These are phyloP conservation scores for Amyelois transitella DNA, from an alignment of 1,140 invertebrate genomes.

Conservation along the genomic window DNA sequence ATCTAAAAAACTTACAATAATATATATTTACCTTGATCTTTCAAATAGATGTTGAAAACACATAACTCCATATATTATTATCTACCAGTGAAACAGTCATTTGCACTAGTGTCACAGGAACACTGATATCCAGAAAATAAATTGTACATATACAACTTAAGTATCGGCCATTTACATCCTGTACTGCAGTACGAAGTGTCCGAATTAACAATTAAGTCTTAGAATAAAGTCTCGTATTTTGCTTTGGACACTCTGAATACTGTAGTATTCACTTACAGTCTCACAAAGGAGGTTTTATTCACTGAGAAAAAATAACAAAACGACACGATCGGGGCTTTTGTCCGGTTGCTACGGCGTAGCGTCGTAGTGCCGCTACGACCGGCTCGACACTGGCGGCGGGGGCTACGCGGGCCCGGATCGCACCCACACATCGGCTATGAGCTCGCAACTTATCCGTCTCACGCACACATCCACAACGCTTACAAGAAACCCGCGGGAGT, in stretches of 20 bases:
- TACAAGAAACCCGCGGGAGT: constrained; percentile 46
- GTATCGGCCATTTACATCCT: not conserved
- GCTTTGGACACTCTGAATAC: not conserved
- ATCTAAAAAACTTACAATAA: no score
- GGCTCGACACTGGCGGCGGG: constrained; percentile 44
- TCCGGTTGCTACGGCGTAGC: constrained; percentile 26
- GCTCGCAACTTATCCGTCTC: constrained; percentile 23
- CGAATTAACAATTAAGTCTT: constrained; percentile 16
- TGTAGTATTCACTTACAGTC: not conserved
- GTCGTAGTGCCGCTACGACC: constrained; percentile 53
- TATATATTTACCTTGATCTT: not conserved
- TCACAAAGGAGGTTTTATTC: constrained; percentile 44
- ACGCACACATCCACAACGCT: constrained; percentile 39
- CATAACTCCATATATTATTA: not conserved
- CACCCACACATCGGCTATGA: constrained; percentile 37
- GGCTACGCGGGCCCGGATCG: constrained; percentile 57
- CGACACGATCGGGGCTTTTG: constrained; percentile 54
- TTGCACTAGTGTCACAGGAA: not conserved
- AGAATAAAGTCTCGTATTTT: constrained; percentile 36
- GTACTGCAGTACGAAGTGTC: constrained; percentile 15
- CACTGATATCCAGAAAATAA: not conserved
- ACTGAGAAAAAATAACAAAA: constrained; percentile 61
- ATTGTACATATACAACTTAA: not conserved
- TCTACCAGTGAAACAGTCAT: not conserved
- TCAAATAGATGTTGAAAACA: not conserved